Conservation (phyloP, 2,888 invertebrate species). For the Agonum fuliginosum region DNA sequence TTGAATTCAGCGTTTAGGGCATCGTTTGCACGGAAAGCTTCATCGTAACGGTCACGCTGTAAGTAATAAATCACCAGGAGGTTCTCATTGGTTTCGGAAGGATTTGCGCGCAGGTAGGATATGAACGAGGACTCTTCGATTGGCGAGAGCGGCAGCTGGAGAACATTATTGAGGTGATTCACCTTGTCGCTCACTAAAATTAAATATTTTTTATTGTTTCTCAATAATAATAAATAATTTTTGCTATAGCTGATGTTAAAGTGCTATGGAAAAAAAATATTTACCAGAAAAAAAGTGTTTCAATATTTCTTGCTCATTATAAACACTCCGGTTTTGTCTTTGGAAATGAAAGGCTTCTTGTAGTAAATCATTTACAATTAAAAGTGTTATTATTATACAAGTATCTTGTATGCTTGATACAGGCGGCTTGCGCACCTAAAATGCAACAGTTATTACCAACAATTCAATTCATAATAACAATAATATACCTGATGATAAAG, state of each 20-base stretch:
- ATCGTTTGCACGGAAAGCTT: slow-evolving; percentile 75
- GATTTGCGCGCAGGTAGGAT: slow-evolving; percentile 78
- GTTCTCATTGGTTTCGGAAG: slow-evolving; percentile 75
- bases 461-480: background rate
- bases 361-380: slow-evolving; percentile 79
- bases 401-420: slow-evolving; percentile 71
- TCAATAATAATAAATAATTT: slow-evolving; percentile 1
- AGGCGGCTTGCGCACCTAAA: slow-evolving; percentile 71
- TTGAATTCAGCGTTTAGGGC: slow-evolving; percentile 35
- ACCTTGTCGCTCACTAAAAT: slow-evolving; percentile 73
- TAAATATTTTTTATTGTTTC: background rate
- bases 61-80: slow-evolving; percentile 83
- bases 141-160: slow-evolving; percentile 78
- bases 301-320: slow-evolving; percentile 74
- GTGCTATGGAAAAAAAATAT: background rate
- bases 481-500: slow-evolving; percentile 79
- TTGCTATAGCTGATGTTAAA: background rate
- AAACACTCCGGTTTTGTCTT: slow-evolving; percentile 75
- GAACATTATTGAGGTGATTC: slow-evolving; percentile 76
- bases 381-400: slow-evolving; percentile 77
- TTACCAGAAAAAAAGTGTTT: slow-evolving; percentile 72
- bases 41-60: slow-evolving; percentile 76
- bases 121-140: slow-evolving; percentile 82
- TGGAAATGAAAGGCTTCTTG: slow-evolving; percentile 81
- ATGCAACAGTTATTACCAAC: slow-evolving; percentile 29